Conservation (phyloP, 1,140 invertebrate genomes). For the Semibalanus balanoides region DNA sequence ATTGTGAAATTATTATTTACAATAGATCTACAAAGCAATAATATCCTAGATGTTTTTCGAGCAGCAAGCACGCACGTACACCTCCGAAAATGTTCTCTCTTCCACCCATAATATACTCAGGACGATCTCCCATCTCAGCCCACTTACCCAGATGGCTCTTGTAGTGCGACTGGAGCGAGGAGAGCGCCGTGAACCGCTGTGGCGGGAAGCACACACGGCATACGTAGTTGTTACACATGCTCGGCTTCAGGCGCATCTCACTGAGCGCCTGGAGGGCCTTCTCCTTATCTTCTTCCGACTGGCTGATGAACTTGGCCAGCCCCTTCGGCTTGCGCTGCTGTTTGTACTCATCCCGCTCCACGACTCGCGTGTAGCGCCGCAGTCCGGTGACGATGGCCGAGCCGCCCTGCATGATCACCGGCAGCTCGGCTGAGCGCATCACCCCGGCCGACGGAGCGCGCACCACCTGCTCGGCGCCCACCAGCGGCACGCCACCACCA, state of each 20-base stretch:
- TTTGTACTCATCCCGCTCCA: conserved; percentile 20
- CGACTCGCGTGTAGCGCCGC: neutral
- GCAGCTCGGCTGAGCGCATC: neutral
- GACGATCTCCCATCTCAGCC: too few species aligned
- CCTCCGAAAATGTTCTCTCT: too few species aligned
- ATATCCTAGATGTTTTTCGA: neutral
- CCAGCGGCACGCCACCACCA: neutral
- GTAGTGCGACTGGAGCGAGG: conserved; percentile 49
- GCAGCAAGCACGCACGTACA: too few species aligned
- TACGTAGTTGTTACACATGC: conserved; percentile 32
- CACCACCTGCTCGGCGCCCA: neutral
- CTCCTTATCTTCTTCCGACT: conserved; percentile 25
- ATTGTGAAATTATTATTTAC: too few species aligned
- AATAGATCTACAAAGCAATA: neutral
- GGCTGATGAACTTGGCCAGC: conserved; percentile 40
- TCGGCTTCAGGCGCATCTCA: conserved; percentile 24
- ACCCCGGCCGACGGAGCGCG: neutral
- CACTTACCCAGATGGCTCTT: conserved; percentile 42
- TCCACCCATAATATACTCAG: too few species aligned
- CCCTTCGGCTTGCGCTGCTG: conserved; percentile 33
- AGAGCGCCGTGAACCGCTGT: conserved; percentile 46
- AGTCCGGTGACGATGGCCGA: neutral
- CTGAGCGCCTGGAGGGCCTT: conserved; percentile 37
- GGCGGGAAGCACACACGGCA: conserved; percentile 47
- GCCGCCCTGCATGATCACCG: neutral